Conservation (phyloP, 1,140 invertebrate species). For the Drosophila simulans region DNA sequence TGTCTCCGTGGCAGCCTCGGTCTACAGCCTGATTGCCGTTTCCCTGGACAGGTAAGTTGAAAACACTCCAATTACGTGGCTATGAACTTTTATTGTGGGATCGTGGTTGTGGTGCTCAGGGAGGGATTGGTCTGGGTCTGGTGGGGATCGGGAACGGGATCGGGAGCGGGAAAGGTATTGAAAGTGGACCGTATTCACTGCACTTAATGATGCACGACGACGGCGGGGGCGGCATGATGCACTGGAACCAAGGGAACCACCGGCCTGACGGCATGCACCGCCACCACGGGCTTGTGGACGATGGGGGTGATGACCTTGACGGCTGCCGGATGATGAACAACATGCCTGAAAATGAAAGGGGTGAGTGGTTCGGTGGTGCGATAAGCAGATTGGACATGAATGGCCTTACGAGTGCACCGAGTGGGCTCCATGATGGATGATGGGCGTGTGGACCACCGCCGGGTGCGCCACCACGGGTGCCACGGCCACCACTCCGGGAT, state of each 20-base stretch:
- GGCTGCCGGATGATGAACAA: conserved; percentile 78
- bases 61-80: conserved; percentile 49
- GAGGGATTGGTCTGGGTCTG: no score
- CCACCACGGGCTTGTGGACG: conserved; percentile 83
- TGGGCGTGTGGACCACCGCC: conserved; percentile 62
- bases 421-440: conserved; percentile 79
- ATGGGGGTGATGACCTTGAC: conserved; percentile 74
- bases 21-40: conserved; percentile 96
- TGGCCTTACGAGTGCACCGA: conserved; percentile 80
- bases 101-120: conserved; percentile 24
- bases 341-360: conserved; percentile 55
- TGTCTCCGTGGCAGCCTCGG: conserved; percentile 96
- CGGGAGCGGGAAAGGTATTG: conserved; percentile 1
- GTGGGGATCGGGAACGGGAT: conserved; percentile 3
- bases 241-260: conserved; percentile 85
- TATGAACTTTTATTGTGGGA: conserved; percentile 78
- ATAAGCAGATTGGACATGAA: conserved; percentile 35
- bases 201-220: conserved; percentile 84
- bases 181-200: not conserved
- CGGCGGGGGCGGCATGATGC: conserved; percentile 86
- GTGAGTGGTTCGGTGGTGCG: conserved; percentile 9
- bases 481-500: conserved; percentile 82
- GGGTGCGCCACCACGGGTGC: conserved; percentile 86
- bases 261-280: conserved; percentile 85
- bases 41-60: conserved; percentile 94